These are phyloP conservation scores for Pseudoips prasinana DNA, from an alignment of 2,888 invertebrate genomes.

Conservation along the genomic window DNA sequence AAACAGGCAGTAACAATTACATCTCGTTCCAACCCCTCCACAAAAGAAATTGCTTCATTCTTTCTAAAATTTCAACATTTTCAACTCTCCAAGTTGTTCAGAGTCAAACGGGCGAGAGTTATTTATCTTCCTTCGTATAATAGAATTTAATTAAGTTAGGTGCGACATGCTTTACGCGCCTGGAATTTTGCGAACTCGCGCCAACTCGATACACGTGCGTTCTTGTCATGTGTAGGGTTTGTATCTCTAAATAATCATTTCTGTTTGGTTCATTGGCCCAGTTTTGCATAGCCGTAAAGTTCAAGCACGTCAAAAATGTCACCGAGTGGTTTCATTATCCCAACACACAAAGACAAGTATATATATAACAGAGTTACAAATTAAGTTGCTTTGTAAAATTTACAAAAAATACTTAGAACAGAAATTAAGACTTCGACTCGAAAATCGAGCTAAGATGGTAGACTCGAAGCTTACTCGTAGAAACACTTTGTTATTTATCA, in stretches of 20 bases:
- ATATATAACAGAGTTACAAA: no score
- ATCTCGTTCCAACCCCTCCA: conserved; percentile 39
- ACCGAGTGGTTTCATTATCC: no score
- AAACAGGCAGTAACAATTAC: conserved; percentile 40
- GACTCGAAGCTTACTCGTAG: no score
- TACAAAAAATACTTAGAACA: no score
- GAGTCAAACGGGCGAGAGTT: conserved; percentile 61
- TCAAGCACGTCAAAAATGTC: no score
- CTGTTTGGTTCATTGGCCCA: conserved; percentile 6
- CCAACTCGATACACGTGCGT: conserved; percentile 42
- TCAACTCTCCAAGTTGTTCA: conserved; percentile 45
- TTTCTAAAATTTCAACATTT: conserved; percentile 69
- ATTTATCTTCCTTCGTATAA: conserved; percentile 75
- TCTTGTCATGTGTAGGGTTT: conserved; percentile 23
- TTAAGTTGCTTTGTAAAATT: no score
- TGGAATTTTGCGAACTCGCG: conserved; percentile 60
- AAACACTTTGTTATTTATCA: no score
- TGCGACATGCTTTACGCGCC: conserved; percentile 69
- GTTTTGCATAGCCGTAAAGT: neutral
- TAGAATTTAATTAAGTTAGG: conserved; percentile 80
- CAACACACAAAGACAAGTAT: no score
- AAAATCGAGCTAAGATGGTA: no score
- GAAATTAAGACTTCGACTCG: no score
- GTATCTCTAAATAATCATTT: conserved; percentile 18
- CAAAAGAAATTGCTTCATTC: conserved; percentile 71